Evolutionary conservation across 2,113 vertebrate genomes (phyloP), one percentile per base, ranked within the genome.

Genomic region (Grus americana): DNA sequence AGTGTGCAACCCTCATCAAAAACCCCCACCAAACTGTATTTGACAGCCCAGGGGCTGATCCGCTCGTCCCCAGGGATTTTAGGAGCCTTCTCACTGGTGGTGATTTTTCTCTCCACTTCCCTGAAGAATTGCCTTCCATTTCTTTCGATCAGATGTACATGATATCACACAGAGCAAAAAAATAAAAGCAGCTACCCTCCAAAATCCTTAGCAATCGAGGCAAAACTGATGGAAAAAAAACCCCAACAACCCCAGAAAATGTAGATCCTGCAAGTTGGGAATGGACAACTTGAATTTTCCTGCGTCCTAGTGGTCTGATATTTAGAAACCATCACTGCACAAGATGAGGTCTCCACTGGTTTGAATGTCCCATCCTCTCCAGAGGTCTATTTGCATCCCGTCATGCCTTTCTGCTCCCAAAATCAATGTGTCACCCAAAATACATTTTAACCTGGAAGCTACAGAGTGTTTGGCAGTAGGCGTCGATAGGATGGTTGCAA

Each of bases 121-220:
- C 38, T 20, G 44, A 20, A 7, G 36, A 58, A 21, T 63, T 62
- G 24, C 18, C n/a, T 36, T 29, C 17, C 7, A 1, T 30, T 86
- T 42, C 47, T 42, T 12, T 32, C 17, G 2, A 10, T 15, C 23
- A 4, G 6, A 4, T 12, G 14, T 15, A 30, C 8, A 2, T 27
- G 27, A 22, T 17, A 13, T 13, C 40, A 21, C 36, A 13, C 6
- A 3, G 7, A 68, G 13, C 10, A 1, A 3, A 3, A 22, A 4
- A 42, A 11, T 4, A 12, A 29, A 34, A 46, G 47, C 29, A 12
- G 1, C 11, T 61, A 5, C 17, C n/a, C 6, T 85, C 67, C 30
- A 1, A 1, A 55, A 42, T 18, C 26, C 10, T 15, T 10, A 2
- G 11, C 1, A 2, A 34, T 1, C 0, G 0, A 8, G 5, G 9